These are phyloP conservation scores for Drosophila parvula DNA, from an alignment of 1,140 invertebrate genomes.

Conservation along the genomic window DNA sequence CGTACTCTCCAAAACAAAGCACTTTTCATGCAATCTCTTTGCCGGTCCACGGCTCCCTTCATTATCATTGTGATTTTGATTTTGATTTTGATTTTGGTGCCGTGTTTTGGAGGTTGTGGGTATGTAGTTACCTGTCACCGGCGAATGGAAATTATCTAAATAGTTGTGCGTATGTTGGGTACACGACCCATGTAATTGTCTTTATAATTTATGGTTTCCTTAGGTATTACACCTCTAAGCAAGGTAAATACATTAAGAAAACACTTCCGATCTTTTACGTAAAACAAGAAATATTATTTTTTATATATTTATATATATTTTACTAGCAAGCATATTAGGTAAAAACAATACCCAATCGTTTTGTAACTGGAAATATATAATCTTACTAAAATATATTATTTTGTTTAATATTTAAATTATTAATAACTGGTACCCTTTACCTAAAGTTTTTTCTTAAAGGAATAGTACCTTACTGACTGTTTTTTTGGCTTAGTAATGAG, in stretches of 20 bases:
- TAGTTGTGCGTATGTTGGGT: constrained; percentile 14
- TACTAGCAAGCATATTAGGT: no score
- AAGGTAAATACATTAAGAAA: not conserved
- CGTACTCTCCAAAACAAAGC: constrained; percentile 26
- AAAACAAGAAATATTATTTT: not conserved
- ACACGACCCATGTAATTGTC: constrained; percentile 10
- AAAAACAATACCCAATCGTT: no score
- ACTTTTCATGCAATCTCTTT: constrained; percentile 43
- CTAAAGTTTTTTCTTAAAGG: not conserved
- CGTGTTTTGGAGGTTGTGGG: constrained; percentile 15
- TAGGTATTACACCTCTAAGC: not conserved
- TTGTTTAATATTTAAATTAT: not conserved
- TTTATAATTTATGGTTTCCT: constrained; percentile 8
- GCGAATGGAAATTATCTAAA: constrained; percentile 14
- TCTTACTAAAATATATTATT: no score
- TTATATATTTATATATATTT: no score
- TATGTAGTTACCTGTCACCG: constrained; percentile 25
- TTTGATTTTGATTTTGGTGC: constrained; percentile 1
- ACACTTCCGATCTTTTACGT: not conserved
- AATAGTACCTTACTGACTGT: not conserved
- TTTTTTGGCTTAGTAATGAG: not conserved
- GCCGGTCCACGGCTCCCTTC: constrained; percentile 47
- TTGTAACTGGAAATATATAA: no score
- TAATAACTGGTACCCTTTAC: not conserved
- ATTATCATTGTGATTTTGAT: constrained; percentile 51